A percentile compares a stretch with the other conserved stretches of the same genome.
phyloP scores from a whole-genome alignment of 2,888 invertebrate genomes.

The Lucinisca nassula region DNA sequence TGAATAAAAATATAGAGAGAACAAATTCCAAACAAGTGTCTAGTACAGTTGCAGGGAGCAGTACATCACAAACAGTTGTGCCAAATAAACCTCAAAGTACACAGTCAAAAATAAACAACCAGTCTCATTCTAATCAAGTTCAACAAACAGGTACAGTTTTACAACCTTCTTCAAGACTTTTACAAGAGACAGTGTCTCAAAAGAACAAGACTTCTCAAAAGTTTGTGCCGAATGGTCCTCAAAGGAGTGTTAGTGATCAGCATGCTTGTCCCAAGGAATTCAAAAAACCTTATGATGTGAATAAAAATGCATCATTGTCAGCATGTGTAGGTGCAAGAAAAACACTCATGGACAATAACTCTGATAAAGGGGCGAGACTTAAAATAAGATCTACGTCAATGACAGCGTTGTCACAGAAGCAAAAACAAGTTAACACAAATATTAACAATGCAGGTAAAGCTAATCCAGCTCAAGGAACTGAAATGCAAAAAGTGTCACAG shows the following conservation, averaged over 20 bases:
- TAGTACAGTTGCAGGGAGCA: neutral
- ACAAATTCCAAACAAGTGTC: neutral
- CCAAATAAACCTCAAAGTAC: neutral
- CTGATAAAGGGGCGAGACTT: neutral
- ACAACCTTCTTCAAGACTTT: constrained; percentile 46
- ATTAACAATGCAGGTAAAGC: neutral
- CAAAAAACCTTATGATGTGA: constrained; percentile 61
- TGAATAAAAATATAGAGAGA: neutral
- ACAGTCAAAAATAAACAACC: neutral
- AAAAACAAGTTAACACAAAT: neutral
- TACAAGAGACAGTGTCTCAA: constrained; percentile 66
- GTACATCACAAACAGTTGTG: neutral
- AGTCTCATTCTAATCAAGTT: neutral
- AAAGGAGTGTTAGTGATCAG: constrained; percentile 5
- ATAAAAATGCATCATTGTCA: constrained; percentile 19
- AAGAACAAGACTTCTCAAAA: constrained; percentile 64
- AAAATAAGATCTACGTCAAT: neutral
- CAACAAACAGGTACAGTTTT: neutral
- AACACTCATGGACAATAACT: constrained; percentile 13
- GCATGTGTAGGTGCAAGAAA: constrained; percentile 27
- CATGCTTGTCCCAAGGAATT: constrained; percentile 36
- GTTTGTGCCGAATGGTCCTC: constrained; percentile 47
- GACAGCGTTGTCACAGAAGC: neutral
- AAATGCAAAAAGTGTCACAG: neutral
- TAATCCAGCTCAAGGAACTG: neutral